phyloP scores from a whole-genome alignment of 1,140 invertebrate genomes.

The Anoplophora glabripennis region DNA sequence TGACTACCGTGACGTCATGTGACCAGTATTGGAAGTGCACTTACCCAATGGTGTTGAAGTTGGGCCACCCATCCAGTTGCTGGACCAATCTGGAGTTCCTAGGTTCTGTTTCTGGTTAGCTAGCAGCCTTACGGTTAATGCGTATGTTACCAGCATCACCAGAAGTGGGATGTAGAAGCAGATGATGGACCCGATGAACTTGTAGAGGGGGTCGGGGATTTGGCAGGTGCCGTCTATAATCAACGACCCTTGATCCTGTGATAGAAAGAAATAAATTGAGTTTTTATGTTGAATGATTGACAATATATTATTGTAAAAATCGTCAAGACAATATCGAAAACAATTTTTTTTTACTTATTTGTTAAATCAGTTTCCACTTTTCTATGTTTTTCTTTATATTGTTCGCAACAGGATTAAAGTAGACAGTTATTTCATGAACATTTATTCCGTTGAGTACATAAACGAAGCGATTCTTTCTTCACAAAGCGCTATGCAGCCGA shows the following conservation, averaged over 20 bases:
- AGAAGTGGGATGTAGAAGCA: slow-evolving; percentile 94
- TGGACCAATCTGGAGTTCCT: slow-evolving; percentile 58
- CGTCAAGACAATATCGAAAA: too few relatives aligned
- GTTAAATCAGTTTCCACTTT: too few relatives aligned
- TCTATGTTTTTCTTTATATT: too few relatives aligned
- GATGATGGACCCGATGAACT: slow-evolving; percentile 88
- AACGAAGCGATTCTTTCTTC: too few relatives aligned
- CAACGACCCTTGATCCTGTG: slow-evolving; percentile 75
- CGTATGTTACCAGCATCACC: slow-evolving; percentile 93
- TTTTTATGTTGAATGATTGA: too few relatives aligned
- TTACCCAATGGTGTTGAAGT: slow-evolving; percentile 57
- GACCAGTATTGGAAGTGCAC: neutral
- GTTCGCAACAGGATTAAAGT: too few relatives aligned
- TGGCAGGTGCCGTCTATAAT: slow-evolving; percentile 77
- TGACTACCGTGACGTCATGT: too few relatives aligned
- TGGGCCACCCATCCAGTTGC: slow-evolving; percentile 60
- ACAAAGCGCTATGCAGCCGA: too few relatives aligned
- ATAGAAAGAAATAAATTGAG: slow-evolving; percentile 39
- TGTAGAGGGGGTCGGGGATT: slow-evolving; percentile 85
- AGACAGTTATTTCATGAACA: too few relatives aligned
- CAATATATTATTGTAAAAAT: too few relatives aligned
- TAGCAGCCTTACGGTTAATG: slow-evolving; percentile 81
- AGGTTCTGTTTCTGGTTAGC: slow-evolving; percentile 74
- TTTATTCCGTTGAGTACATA: too few relatives aligned
- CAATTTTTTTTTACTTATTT: too few relatives aligned